Evolutionary conservation across 2,797 vertebrate species (phyloP), one percentile per base, ranked within the genome.

Genomic region (Spea hammondii): DNA sequence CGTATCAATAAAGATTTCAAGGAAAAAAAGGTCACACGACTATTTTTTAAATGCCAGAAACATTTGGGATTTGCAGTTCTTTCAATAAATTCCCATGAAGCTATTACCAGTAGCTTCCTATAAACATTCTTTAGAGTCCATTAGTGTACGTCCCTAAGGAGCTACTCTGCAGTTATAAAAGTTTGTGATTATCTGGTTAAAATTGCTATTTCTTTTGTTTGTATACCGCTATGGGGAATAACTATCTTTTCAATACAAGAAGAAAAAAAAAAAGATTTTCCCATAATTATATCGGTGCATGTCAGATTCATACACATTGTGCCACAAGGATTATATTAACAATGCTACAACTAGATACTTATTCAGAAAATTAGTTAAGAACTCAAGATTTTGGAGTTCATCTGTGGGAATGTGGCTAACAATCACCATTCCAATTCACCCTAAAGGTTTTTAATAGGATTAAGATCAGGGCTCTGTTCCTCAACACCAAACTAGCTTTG

Each of bases 21-120:
- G 79, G 17, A 84, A 83, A 49, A 85, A 86, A 88, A 87, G 83
- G 80, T 87, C 86, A 86, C 49, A 84, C 0, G 83, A 84, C 72
- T 81, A 69, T 84, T 85, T 85, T 80, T 83, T 77, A 88, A 86
- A 85, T 79, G 71, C 44, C 82, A 87, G 69, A 64, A 67, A 82
- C 70, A 73, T 77, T 68, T 73, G 70, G 65, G 70, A 77, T 54
- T 73, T 60, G 14, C 49, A 59, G 48, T 84, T 73, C 60, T 83
- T 72, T 70, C 81, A 68, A 65, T 76, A 84, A 83, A 83, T 80
- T 84, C 65, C 83, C 66, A 79, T 66, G 86, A 72, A 57, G 79
- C 76, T 80, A 84, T 79, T 78, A 85, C 85, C 72, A 84, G 79
- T 78, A 78, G 66, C 83, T 80, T 70, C 57, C 80, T 80, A 73